phyloP scores from a whole-genome alignment of 2,113 vertebrate genomes.

The Clarias gariepinus region DNA sequence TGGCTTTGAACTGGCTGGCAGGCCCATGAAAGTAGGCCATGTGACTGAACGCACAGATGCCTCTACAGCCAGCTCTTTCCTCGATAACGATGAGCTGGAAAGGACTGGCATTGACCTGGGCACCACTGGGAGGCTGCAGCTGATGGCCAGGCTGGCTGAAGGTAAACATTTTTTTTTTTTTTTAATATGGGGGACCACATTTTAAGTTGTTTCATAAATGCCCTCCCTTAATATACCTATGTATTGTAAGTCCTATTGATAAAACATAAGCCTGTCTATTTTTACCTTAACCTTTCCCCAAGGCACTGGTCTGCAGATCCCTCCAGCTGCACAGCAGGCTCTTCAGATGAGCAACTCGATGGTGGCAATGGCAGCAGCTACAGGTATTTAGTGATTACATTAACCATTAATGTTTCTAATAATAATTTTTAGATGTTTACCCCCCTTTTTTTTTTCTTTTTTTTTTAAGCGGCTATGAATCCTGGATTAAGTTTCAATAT shows the following conservation, averaged over 20 bases:
- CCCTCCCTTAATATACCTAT: neutral
- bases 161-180: slow-evolving; percentile 72
- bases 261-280: neutral
- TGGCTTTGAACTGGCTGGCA: slow-evolving; percentile 92
- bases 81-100: slow-evolving; percentile 93
- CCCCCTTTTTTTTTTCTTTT: neutral
- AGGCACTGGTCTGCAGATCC: slow-evolving; percentile 95
- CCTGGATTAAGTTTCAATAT: slow-evolving; percentile 72
- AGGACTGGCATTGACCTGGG: slow-evolving; percentile 91
- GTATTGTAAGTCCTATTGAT: neutral
- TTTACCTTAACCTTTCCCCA: neutral
- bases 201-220: neutral
- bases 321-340: slow-evolving; percentile 95
- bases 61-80: slow-evolving; percentile 86
- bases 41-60: slow-evolving; percentile 92
- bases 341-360: slow-evolving; percentile 96
- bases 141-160: slow-evolving; percentile 95
- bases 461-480: slow-evolving; percentile 64
- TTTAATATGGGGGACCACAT: neutral
- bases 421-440: neutral
- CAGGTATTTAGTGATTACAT: slow-evolving; percentile 69
- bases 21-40: slow-evolving; percentile 97
- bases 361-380: slow-evolving; percentile 87
- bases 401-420: neutral
- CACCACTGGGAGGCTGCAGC: slow-evolving; percentile 90